phyloP scores from a whole-genome alignment of 2,113 vertebrate genomes.

The Raja brachyura region DNA sequence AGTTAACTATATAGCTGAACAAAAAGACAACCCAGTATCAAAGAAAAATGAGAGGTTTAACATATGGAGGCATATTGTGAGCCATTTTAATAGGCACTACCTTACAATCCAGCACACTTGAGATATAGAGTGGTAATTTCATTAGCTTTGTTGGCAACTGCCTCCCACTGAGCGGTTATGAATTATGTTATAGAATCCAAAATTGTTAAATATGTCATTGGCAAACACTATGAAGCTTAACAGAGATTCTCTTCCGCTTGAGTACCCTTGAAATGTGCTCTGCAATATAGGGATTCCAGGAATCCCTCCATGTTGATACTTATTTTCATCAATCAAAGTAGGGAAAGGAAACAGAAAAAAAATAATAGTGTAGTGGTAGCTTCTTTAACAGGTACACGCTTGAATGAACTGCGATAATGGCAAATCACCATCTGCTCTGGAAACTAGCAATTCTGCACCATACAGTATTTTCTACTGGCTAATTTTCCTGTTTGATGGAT shows the following conservation, averaged over 20 bases:
- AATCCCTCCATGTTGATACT: conserved; percentile 14
- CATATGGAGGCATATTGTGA: not conserved
- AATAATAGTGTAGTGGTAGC: not conserved
- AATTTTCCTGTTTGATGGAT: not conserved
- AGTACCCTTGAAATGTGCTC: not conserved
- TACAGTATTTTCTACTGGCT: not conserved
- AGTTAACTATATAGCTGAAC: not conserved
- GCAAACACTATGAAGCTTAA: not conserved
- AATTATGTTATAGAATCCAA: not conserved
- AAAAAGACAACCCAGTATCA: not conserved
- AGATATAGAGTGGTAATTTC: not conserved
- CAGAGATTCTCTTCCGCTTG: conserved; percentile 2
- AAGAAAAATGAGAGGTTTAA: not conserved
- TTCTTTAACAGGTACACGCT: not conserved
- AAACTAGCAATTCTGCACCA: not conserved
- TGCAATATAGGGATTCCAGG: not conserved
- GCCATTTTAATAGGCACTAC: not conserved
- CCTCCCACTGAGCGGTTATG: not conserved
- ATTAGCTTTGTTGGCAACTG: not conserved
- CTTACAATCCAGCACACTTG: not conserved
- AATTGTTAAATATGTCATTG: conserved; percentile 2
- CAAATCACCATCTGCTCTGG: not conserved
- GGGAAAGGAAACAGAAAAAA: conserved; percentile 7
- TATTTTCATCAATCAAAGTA: conserved; percentile 23
- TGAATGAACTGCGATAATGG: not conserved